Conservation (phyloP, 1,140 invertebrate species). For the Pseudomyrmex flavicornis region DNA sequence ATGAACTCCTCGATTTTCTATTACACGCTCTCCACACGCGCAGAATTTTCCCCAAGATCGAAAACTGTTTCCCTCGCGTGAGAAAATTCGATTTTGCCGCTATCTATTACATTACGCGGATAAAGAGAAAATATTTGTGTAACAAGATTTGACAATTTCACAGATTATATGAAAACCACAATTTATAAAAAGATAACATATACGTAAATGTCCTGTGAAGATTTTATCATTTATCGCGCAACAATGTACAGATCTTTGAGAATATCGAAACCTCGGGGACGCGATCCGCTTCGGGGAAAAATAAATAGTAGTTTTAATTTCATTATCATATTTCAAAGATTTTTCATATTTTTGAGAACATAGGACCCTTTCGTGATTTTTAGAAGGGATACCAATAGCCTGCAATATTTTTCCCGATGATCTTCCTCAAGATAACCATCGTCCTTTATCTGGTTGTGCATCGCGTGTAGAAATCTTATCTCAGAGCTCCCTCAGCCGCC, state of each 20-base stretch:
- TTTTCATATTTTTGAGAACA: constrained; percentile 70
- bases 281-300: too few species aligned
- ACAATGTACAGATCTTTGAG: too few species aligned
- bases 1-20: not conserved
- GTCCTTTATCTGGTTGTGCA: constrained; percentile 66
- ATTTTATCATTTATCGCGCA: too few species aligned
- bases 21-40: too few species aligned
- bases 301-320: constrained; percentile 67
- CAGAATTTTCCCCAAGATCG: too few species aligned
- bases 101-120: constrained; percentile 38
- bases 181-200: too few species aligned
- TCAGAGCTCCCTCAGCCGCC: constrained; percentile 54
- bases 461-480: constrained; percentile 76
- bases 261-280: too few species aligned
- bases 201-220: too few species aligned
- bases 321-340: constrained; percentile 75
- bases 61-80: too few species aligned
- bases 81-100: not conserved
- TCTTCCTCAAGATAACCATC: constrained; percentile 66
- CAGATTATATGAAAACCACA: too few species aligned
- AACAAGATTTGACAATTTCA: not conserved
- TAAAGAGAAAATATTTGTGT: not conserved
- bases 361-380: constrained; percentile 20
- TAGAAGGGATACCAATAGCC: constrained; percentile 9
- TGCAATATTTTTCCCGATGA: constrained; percentile 69